These are phyloP conservation scores for Noctua comes DNA, from an alignment of 2,888 invertebrate genomes.

Conservation along the genomic window DNA sequence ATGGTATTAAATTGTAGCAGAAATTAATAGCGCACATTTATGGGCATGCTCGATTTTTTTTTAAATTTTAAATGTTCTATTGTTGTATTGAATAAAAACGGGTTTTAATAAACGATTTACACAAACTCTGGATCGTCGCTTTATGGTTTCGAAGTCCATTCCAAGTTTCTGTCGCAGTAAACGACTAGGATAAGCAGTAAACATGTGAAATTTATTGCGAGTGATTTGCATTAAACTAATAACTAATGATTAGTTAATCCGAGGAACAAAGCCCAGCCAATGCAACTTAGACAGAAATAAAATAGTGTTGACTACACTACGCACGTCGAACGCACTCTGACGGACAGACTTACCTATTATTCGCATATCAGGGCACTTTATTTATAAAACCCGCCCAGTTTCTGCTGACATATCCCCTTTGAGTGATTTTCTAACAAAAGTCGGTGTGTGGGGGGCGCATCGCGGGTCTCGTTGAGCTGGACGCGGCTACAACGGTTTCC, in stretches of 20 bases:
- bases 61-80: conserved; percentile 67
- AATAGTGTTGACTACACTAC: conserved; percentile 71
- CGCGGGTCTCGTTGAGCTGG: conserved; percentile 77
- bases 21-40: conserved; percentile 79
- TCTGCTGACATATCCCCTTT: conserved; percentile 78
- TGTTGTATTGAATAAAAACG: conserved; percentile 64
- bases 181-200: conserved; percentile 35
- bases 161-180: conserved; percentile 17
- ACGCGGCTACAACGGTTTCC: conserved; percentile 85
- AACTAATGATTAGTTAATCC: conserved; percentile 60
- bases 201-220: conserved; percentile 44
- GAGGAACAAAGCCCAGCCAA: conserved; percentile 61
- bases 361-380: conserved; percentile 88
- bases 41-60: conserved; percentile 67
- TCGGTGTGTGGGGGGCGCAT: conserved; percentile 71
- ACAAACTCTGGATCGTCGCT: conserved; percentile 33
- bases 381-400: conserved; percentile 85
- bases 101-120: conserved; percentile 55
- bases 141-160: conserved; percentile 37
- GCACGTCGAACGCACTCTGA: conserved; percentile 76
- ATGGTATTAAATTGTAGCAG: conserved; percentile 86
- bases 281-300: conserved; percentile 77
- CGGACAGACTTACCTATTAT: conserved; percentile 86
- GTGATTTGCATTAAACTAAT: conserved; percentile 48
- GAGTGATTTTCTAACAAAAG: conserved; percentile 65